Percentiles rank a stretch among this genome's conserved stretches.
Evolutionary conservation across 2,113 vertebrate species (phyloP).

Genomic region (Podocnemis expansa): DNA sequence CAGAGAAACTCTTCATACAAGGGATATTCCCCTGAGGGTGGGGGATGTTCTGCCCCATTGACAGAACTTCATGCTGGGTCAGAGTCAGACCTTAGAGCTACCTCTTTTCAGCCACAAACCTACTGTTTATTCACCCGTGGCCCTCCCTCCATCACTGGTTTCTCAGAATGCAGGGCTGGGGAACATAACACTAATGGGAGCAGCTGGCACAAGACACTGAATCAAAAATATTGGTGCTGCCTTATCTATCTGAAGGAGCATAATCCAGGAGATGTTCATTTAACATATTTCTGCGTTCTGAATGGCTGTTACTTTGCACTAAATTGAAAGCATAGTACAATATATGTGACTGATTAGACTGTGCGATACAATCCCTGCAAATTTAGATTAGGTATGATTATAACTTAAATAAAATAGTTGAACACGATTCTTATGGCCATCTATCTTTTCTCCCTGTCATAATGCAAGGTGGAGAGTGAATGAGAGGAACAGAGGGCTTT

Average conservation of each 20-base stretch:
- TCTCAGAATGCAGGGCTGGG: neutral
- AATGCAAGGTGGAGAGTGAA: neutral
- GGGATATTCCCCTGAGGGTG: neutral
- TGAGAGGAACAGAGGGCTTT: accelerated
- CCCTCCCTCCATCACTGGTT: neutral
- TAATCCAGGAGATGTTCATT: slow-evolving; percentile 22
- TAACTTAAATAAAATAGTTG: slow-evolving; percentile 72
- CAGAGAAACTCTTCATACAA: neutral
- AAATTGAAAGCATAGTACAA: slow-evolving; percentile 59
- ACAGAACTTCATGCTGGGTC: neutral
- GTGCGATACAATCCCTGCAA: slow-evolving; percentile 59
- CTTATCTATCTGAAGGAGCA: neutral
- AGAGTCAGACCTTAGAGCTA: neutral
- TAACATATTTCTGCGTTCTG: slow-evolving; percentile 57
- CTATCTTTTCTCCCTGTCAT: slow-evolving; percentile 18
- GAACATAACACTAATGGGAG: neutral
- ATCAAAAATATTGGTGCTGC: neutral
- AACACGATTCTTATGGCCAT: slow-evolving; percentile 62
- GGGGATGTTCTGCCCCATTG: accelerated
- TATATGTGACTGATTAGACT: slow-evolving; percentile 70
- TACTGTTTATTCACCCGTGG: accelerated
- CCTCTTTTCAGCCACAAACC: neutral
- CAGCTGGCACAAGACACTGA: neutral
- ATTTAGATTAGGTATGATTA: slow-evolving; percentile 76
- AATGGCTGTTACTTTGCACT: slow-evolving; percentile 68